Evolutionary conservation across 2,113 vertebrate species (phyloP).

Genomic region (Istiophorus platypterus): DNA sequence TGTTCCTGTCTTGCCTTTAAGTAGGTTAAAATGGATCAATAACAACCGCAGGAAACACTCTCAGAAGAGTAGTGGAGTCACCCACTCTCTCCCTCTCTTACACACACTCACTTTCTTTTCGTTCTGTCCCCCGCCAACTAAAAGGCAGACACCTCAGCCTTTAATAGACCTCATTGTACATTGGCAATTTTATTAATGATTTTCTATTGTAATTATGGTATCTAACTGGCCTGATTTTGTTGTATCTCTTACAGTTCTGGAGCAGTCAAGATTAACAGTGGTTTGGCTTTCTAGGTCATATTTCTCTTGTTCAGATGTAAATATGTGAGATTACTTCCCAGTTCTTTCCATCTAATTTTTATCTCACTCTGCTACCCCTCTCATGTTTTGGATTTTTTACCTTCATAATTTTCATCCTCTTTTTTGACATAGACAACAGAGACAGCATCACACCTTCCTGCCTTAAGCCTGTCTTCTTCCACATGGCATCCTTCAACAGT

Average conservation of each 20-base stretch:
- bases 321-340: constrained; percentile 55
- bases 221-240: constrained; percentile 57
- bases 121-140: constrained; percentile 14
- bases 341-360: constrained; percentile 37
- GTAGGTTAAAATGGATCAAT: constrained; percentile 84
- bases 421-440: background rate
- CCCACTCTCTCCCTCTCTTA: constrained; percentile 30
- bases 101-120: constrained; percentile 14
- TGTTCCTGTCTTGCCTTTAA: constrained; percentile 77
- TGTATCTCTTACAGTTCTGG: constrained; percentile 34
- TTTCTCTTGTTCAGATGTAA: constrained; percentile 54
- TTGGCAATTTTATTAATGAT: constrained; percentile 34
- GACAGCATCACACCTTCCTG: background rate
- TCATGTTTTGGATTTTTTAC: constrained; percentile 18
- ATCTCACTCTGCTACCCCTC: constrained; percentile 22
- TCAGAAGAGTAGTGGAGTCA: constrained; percentile 58
- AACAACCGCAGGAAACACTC: constrained; percentile 71
- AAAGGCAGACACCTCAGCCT: constrained; percentile 25
- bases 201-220: constrained; percentile 45
- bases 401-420: background rate
- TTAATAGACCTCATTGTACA: constrained; percentile 51
- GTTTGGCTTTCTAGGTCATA: constrained; percentile 67
- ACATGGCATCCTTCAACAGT: background rate
- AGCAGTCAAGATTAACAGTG: constrained; percentile 59
- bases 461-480: background rate